phyloP scores from a whole-genome alignment of 2,888 invertebrate genomes.

The Malacosoma neustria region DNA sequence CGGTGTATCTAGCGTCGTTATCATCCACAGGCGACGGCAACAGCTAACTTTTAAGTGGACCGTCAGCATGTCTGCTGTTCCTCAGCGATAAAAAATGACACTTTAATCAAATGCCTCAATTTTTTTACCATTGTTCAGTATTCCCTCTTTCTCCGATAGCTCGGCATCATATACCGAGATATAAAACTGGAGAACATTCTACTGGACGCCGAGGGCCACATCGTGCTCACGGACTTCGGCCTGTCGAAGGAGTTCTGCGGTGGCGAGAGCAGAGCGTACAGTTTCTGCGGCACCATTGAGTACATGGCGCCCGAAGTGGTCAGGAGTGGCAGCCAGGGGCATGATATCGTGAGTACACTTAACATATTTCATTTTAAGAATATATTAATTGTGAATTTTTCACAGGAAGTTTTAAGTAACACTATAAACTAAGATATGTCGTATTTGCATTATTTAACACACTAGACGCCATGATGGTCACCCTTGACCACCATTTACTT shows the following conservation, averaged over 20 bases:
- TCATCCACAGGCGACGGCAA: background rate
- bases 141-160: conserved; percentile 65
- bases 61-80: background rate
- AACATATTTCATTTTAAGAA: no score
- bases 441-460: no score
- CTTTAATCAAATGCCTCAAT: no score
- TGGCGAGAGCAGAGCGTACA: conserved; percentile 89
- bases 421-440: no score
- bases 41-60: background rate
- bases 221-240: conserved; percentile 98
- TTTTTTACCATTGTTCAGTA: no score
- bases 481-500: no score
- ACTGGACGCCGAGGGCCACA: conserved; percentile 94
- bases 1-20: no score
- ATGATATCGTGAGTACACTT: conserved; percentile 97
- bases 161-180: conserved; percentile 98
- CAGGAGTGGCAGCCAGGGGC: conserved; percentile 89
- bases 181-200: conserved; percentile 98
- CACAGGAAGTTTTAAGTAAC: no score
- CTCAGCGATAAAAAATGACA: background rate
- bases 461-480: no score
- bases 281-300: conserved; percentile 98
- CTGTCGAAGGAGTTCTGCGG: conserved; percentile 94
- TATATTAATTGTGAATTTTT: no score
- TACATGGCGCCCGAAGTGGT: conserved; percentile 97